Evolutionary conservation across 2,113 vertebrate species (phyloP).

Genomic region (Hypomesus transpacificus): DNA sequence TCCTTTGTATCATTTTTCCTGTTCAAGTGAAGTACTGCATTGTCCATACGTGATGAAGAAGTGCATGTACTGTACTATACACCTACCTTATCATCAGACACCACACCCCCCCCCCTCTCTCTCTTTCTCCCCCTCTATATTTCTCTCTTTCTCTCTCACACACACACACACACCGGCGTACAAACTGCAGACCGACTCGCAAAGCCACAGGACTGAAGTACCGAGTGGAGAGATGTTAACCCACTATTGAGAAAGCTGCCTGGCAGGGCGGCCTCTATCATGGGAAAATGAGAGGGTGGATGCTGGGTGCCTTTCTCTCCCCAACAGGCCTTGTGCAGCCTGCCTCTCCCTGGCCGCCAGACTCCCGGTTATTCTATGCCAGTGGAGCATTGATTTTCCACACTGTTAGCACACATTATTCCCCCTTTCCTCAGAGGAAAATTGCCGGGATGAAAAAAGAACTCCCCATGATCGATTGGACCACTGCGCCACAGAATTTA

Average conservation of each 20-base stretch:
- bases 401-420: conserved; percentile 75
- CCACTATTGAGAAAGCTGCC: conserved; percentile 49
- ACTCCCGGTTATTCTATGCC: conserved; percentile 68
- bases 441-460: conserved; percentile 61
- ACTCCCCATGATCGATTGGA: conserved; percentile 71
- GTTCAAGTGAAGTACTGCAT: no score
- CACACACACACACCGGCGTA: background rate
- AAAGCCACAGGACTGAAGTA: background rate
- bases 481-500: conserved; percentile 65
- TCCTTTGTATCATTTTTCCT: no score
- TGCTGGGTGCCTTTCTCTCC: conserved; percentile 60
- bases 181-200: conserved; percentile 3
- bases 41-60: no score
- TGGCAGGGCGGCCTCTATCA: conserved; percentile 47
- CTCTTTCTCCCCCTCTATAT: background rate
- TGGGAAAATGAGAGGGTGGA: conserved; percentile 51
- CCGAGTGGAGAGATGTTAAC: conserved; percentile 55
- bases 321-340: conserved; percentile 57
- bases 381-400: conserved; percentile 73
- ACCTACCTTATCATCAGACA: no score
- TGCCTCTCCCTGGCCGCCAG: conserved; percentile 57
- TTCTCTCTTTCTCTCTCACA: background rate
- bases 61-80: no score
- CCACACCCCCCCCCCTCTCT: background rate
- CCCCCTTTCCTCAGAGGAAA: conserved; percentile 68